Evolutionary conservation across 37 sponge, comb jelly and placozoan species (phyloP), one percentile per base, ranked within the genome.

Genomic region (Halichondria panicea): DNA sequence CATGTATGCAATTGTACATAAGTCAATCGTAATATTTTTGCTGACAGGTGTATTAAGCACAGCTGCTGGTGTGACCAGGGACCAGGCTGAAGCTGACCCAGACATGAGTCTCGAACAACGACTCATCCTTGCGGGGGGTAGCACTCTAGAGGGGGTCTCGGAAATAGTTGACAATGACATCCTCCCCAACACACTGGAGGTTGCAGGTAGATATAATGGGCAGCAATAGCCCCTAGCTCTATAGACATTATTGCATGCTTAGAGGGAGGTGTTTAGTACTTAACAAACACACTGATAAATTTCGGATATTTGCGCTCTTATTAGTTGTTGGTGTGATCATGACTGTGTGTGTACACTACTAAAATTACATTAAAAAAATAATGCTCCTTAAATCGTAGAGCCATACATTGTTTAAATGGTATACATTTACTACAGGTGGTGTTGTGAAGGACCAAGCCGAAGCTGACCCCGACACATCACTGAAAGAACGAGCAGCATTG

Each of bases 61-160:
- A 9, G 71, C 70, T 27, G 81, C 63, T 45, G 72, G 72, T 34
- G 81, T 80, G 53, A 39, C 46, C 24, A 30, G 43, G 0, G 84
- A 83, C 38, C 84, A 83, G 36, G 70, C 61, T 35, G 84, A 83
- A 32, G 84, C 84, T 27, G 84, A 83, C 44, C 63, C 68, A 4
- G 69, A 75, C 28, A 59, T 75, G 70, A 74, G 42, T 48, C 7
- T 83, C 48, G 57, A 83, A 76, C 76, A 83, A 43, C 38, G 84
- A 36, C 28, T 83, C 37, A 40, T 55, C 28, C 60, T 83, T 8
- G 84, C 84, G 35, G 84, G 76, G 6, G 84, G 84, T 3, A 83
- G 75, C 71, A 52, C 72, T 15, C 34, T 80, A 13, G 27, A 24
- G 13, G 79, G 68, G 19, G 70, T 39, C 1, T 44, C 54, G 15